phyloP scores from a whole-genome alignment of 2,888 invertebrate species.

The Lordiphosa andalusiaca region DNA sequence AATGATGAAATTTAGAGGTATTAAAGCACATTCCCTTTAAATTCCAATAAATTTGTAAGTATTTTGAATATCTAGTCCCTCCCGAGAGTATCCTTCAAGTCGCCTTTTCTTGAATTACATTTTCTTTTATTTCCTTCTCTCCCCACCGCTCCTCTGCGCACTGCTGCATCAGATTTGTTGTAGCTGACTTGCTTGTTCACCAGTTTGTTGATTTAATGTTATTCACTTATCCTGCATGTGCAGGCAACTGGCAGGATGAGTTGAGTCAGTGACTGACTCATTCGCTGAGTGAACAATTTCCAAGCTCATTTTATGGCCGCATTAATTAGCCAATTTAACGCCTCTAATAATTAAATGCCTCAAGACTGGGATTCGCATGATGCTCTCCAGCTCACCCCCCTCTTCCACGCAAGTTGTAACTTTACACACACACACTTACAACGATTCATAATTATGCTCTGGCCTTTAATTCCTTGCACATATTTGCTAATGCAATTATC shows the following conservation, averaged over 20 bases:
- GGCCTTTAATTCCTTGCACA: slow-evolving; percentile 32
- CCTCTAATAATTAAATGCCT: slow-evolving; percentile 64
- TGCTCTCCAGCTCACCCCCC: background rate
- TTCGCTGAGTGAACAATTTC: slow-evolving; percentile 2
- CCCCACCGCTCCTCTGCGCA: slow-evolving; percentile 20
- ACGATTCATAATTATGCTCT: slow-evolving; percentile 45
- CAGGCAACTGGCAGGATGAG: slow-evolving; percentile 22
- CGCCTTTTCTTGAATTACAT: too few relatives aligned
- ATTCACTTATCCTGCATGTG: slow-evolving; percentile 52
- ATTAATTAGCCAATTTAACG: slow-evolving; percentile 61
- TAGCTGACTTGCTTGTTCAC: slow-evolving; percentile 27
- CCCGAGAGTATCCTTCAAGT: too few relatives aligned
- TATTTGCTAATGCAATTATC: slow-evolving; percentile 68
- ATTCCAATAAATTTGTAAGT: too few relatives aligned
- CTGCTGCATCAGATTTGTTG: slow-evolving; percentile 44
- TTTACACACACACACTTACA: slow-evolving; percentile 36
- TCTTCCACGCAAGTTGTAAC: too few relatives aligned
- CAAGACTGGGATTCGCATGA: slow-evolving; percentile 10
- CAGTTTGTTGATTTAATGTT: slow-evolving; percentile 57
- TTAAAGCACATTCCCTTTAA: too few relatives aligned
- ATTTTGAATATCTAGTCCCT: too few relatives aligned
- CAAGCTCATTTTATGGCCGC: slow-evolving; percentile 25
- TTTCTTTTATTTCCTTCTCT: too few relatives aligned
- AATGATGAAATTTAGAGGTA: too few relatives aligned
- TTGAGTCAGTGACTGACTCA: slow-evolving; percentile 8